These are phyloP conservation scores for Megamerina dolium DNA, from an alignment of 2,888 invertebrate species.

Conservation along the genomic window DNA sequence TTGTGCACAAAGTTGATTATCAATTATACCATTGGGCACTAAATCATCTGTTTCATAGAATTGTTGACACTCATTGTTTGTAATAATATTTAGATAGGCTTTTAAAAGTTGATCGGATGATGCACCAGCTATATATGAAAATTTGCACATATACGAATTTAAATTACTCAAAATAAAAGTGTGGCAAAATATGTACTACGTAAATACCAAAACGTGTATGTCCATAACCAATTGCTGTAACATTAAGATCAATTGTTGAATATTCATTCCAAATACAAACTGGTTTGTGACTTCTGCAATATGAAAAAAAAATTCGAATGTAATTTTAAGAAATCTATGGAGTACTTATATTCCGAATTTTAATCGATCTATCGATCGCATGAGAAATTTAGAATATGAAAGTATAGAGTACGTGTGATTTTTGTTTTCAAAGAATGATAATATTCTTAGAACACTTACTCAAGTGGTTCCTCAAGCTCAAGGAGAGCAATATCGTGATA, in stretches of 20 bases:
- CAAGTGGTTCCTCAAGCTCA: conserved; percentile 2
- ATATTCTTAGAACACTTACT: background rate
- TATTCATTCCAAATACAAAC: no score
- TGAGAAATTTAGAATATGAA: no score
- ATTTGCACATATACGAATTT: no score
- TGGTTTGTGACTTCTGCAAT: no score
- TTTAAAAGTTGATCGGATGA: conserved; percentile 19
- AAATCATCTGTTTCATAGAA: conserved; percentile 3
- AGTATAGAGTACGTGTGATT: no score
- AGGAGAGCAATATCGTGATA: conserved; percentile 23
- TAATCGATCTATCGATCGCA: no score
- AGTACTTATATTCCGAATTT: no score
- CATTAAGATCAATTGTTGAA: conserved; percentile 39
- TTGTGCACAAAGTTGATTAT: conserved; percentile 38
- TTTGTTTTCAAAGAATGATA: background rate
- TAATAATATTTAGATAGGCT: conserved; percentile 14
- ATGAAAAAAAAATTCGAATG: no score
- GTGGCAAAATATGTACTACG: no score
- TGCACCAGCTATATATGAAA: conserved; percentile 18
- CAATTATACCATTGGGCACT: conserved; percentile 25
- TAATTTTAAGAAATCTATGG: no score
- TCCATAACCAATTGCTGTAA: conserved; percentile 59
- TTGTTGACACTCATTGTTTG: background rate
- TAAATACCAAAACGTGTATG: conserved; percentile 47
- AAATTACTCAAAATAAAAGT: no score